These are phyloP conservation scores for Myopa testacea DNA, from an alignment of 2,888 invertebrate species.

Conservation along the genomic window DNA sequence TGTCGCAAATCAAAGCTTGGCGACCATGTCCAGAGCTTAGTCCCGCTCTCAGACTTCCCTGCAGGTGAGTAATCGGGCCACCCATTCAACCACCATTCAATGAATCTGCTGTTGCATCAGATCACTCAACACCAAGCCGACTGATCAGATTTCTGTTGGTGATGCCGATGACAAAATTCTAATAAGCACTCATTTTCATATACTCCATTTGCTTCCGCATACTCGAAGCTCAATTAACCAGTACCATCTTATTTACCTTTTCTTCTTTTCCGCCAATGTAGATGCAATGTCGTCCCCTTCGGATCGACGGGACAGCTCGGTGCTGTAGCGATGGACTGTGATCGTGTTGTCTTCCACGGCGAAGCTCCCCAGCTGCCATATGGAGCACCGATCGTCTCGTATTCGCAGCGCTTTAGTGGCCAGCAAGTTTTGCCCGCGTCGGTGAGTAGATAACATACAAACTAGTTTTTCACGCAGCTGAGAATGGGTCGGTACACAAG, in stretches of 20 bases:
- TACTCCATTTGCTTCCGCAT: constrained; percentile 31
- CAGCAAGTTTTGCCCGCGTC: constrained; percentile 84
- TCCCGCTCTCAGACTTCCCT: constrained; percentile 81
- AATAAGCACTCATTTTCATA: constrained; percentile 25
- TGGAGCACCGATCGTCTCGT: constrained; percentile 83
- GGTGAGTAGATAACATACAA: constrained; percentile 67
- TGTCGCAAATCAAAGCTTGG: constrained; percentile 70
- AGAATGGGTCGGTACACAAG: neutral
- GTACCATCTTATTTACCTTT: constrained; percentile 16
- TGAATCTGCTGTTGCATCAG: constrained; percentile 15
- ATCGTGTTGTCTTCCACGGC: constrained; percentile 82
- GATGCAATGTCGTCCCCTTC: constrained; percentile 70
- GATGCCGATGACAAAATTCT: constrained; percentile 28
- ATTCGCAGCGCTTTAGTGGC: constrained; percentile 83
- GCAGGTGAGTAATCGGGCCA: constrained; percentile 70
- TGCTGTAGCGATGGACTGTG: constrained; percentile 83
- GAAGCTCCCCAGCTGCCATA: constrained; percentile 83
- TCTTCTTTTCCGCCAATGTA: constrained; percentile 55
- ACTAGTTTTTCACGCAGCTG: constrained; percentile 2
- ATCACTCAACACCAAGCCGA: neutral
- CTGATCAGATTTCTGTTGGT: constrained; percentile 22
- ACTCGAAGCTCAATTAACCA: constrained; percentile 31
- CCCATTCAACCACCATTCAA: constrained; percentile 1
- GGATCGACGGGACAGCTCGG: constrained; percentile 70
- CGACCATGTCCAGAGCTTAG: constrained; percentile 83